Conservation (phyloP, 2,113 vertebrate genomes). For the Hyperopisus bebe region DNA sequence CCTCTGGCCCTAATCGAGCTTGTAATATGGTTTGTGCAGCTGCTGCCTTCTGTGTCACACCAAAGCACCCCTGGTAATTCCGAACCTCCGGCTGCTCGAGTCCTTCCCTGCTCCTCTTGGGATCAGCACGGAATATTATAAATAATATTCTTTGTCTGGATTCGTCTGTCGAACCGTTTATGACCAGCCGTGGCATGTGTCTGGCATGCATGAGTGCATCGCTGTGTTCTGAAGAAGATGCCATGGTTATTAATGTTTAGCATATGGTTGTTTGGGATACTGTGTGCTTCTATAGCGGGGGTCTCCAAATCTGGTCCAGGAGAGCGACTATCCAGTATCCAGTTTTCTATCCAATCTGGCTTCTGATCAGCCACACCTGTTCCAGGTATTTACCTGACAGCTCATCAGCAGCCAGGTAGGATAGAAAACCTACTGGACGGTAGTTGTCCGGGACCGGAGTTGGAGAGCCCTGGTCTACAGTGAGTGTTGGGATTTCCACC, state of each 20-base stretch:
- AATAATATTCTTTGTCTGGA: slow-evolving; percentile 5
- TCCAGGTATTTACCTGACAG: neutral
- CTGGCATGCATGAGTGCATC: neutral
- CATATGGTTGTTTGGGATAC: neutral
- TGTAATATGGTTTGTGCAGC: neutral
- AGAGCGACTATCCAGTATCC: neutral
- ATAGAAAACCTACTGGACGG: neutral
- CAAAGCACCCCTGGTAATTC: neutral
- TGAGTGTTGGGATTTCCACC: neutral
- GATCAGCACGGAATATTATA: neutral
- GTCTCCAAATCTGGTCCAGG: neutral
- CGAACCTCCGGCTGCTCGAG: neutral
- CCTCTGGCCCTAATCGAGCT: neutral
- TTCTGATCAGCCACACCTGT: neutral
- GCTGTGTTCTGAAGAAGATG: neutral
- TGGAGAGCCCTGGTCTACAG: neutral
- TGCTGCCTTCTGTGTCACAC: neutral
- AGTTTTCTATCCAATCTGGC: neutral
- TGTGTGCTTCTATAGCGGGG: neutral
- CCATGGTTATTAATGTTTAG: neutral
- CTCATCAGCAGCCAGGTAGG: neutral
- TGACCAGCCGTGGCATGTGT: neutral
- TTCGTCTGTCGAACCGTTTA: neutral
- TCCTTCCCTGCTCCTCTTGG: neutral
- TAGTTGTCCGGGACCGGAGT: neutral